Base-by-base conservation (phyloP, 2,888 invertebrate genomes). In the Itoplectis maculator region DNA sequence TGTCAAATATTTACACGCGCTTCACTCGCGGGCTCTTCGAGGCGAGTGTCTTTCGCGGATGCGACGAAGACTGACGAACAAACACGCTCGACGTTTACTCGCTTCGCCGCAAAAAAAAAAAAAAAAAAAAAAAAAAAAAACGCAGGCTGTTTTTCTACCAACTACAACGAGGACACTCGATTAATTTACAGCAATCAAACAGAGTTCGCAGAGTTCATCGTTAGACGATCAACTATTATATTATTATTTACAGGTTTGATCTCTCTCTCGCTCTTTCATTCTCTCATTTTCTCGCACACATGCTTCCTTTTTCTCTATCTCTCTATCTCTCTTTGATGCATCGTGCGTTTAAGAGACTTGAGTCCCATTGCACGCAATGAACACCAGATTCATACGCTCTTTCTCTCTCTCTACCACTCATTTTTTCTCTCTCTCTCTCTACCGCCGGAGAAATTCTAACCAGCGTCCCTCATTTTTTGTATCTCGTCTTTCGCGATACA, bases 191-290 rank as follows among this genome's bases (percentile, higher is more conserved):
- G 29, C 78, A 35, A 35, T 68, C 23, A 68, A 49, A 63, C 54
- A 20, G 47, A 20, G 42, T 79, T 74, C 75, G 63, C 40, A 54
- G 35, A 35, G 56, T 70, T 69, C 20, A 74, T 81, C 66, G 70
- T 77, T 75, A 66, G 56, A 69, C 70, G 75, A 82, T 82, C 70
- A 74, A 74, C 59, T 70, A 63, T 75, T 54, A 68, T 69, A 76
- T 72, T 49, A 69, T 73, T 82, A 82, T 82, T 51, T 82, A 82
- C 82, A 82, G 72, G 79, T 79, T 76, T 76, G 23, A 61, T 70
- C 74, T 70, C n/a, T 18, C 23, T 65, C 49, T 23, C 20, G 23
- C 59, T 29, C 5, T 49, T 23, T 66, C 15, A 4, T 37, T 68
- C 6, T 18, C 18, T 29, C 8, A 5, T 51, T n/a, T n/a, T n/a